These are phyloP conservation scores for Zalophus californianus DNA, from an alignment of 2,797 vertebrate species.

Conservation along the genomic window DNA sequence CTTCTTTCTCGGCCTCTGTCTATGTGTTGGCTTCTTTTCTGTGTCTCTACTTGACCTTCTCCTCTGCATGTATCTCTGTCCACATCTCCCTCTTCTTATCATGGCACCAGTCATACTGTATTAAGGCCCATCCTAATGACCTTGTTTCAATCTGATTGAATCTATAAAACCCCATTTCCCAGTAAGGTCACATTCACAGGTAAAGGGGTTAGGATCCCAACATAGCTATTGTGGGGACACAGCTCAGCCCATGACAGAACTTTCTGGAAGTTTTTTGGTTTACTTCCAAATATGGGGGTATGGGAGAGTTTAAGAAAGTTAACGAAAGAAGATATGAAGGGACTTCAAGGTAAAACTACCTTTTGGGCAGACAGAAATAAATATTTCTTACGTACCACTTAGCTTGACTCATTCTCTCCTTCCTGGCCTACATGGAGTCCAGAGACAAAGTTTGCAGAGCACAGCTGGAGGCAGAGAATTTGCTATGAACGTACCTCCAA, in stretches of 20 bases:
- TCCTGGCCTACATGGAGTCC: background rate
- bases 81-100: background rate
- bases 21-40: background rate
- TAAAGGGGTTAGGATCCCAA: background rate
- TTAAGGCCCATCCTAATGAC: background rate
- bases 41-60: background rate
- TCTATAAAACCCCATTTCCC: background rate
- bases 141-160: background rate
- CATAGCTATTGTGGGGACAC: background rate
- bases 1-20: background rate
- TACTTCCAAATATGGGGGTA: too few relatives aligned
- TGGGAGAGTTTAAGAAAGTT: background rate
- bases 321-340: background rate
- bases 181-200: background rate
- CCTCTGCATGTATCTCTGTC: background rate
- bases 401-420: background rate
- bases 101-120: background rate
- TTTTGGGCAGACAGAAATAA: background rate
- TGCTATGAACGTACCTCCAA: background rate
- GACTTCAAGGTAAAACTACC: background rate
- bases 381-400: background rate
- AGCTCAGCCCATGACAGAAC: background rate
- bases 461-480: background rate
- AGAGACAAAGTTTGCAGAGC: background rate
- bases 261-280: background rate